Evolutionary conservation across 2,888 invertebrate genomes (phyloP).

Genomic region (Mimumesa dahlbomi): DNA sequence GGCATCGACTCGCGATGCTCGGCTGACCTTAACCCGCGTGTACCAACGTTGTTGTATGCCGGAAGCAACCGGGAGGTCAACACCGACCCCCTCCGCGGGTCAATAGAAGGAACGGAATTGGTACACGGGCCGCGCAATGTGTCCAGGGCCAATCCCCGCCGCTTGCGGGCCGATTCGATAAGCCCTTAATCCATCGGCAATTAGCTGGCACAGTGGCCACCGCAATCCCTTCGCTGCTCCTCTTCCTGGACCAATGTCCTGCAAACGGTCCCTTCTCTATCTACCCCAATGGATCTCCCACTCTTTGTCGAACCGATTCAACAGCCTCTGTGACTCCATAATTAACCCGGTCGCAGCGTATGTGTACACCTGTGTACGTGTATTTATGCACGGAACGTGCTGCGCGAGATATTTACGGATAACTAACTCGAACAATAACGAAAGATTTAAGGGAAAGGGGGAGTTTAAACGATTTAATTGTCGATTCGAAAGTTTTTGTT

Average conservation of each 20-base stretch:
- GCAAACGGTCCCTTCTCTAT: slow-evolving; percentile 6
- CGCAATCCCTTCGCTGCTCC: slow-evolving; percentile 38
- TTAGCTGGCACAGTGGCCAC: slow-evolving; percentile 66
- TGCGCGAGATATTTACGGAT: no score
- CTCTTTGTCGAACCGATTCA: slow-evolving; percentile 42
- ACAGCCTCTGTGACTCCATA: slow-evolving; percentile 63
- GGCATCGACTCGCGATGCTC: slow-evolving; percentile 9
- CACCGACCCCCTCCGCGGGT: slow-evolving; percentile 37
- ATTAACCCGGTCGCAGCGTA: slow-evolving; percentile 68
- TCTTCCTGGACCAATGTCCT: slow-evolving; percentile 23
- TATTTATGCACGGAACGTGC: no score
- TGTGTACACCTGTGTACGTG: no score
- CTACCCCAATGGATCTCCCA: slow-evolving; percentile 19
- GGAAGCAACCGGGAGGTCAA: slow-evolving; percentile 17
- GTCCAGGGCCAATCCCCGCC: slow-evolving; percentile 46
- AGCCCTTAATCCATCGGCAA: slow-evolving; percentile 75
- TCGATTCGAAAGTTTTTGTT: no score
- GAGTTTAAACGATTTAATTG: no score
- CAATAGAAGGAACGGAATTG: slow-evolving; percentile 50
- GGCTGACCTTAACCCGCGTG: slow-evolving; percentile 45
- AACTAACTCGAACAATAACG: no score
- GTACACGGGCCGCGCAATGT: slow-evolving; percentile 35
- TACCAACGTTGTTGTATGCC: slow-evolving; percentile 25
- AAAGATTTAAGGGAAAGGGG: no score
- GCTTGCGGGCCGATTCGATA: slow-evolving; percentile 65